Conservation (phyloP, 2,113 vertebrate species). For the Cyprinodon variegatus region DNA sequence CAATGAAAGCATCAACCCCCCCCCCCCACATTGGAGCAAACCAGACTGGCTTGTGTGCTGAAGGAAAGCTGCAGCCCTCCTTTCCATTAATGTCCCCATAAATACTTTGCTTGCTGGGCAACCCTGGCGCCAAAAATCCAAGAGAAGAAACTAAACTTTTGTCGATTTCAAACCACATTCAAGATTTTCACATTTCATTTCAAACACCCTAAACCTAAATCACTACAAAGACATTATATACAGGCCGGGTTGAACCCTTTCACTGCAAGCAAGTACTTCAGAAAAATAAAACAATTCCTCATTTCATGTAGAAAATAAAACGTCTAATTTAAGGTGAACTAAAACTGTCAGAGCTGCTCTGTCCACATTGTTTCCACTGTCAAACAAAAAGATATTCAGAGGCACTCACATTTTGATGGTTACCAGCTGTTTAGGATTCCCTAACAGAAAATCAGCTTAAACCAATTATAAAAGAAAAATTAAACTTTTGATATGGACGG, state of each 20-base stretch:
- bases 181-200: conserved; percentile 51
- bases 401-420: conserved; percentile 36
- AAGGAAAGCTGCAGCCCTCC: conserved; percentile 18
- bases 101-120: conserved; percentile 35
- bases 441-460: conserved; percentile 16
- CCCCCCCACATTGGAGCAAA: conserved; percentile 47
- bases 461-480: neutral
- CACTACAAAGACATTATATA: conserved; percentile 70
- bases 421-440: conserved; percentile 25
- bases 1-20: conserved; percentile 51
- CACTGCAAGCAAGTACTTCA: conserved; percentile 49
- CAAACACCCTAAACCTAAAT: conserved; percentile 45
- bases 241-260: conserved; percentile 57
- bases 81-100: conserved; percentile 25
- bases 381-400: conserved; percentile 29
- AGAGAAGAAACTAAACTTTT: conserved; percentile 59
- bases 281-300: conserved; percentile 41
- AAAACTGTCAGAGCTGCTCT: conserved; percentile 36
- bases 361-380: conserved; percentile 31
- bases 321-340: conserved; percentile 36
- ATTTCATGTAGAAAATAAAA: conserved; percentile 43
- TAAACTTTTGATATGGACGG: conserved; percentile 12
- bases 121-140: conserved; percentile 38
- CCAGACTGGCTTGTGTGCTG: conserved; percentile 50
- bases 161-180: conserved; percentile 60